Evolutionary conservation across 2,888 invertebrate species (phyloP), one percentile per base, ranked within the genome.

Genomic region (Cephalotes varians): DNA sequence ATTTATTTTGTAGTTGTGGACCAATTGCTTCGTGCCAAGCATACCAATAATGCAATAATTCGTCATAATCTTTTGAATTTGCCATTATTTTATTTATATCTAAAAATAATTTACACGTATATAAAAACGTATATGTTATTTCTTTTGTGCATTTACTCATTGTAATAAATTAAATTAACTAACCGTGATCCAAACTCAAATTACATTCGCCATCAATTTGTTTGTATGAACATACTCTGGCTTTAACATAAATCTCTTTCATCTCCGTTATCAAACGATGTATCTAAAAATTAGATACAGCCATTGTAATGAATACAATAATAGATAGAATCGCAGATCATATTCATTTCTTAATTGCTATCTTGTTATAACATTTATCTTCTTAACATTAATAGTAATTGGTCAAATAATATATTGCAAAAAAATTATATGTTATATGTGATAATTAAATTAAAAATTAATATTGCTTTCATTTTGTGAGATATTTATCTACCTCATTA

Each of bases 1-100:
- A 98, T 85, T 97, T 95, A 82, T 97, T 96, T 93, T 96, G 96
- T 94, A 98, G 95, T 34, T 96, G 96, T 0, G 97, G 97, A 0
- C 98, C 98, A 0, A 97, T 96, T 81, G 96, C 96, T 83, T 98
- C 97, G 86, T 98, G 95, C 96, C 98, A 98, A 79, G 97, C 96
- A 90, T 95, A 96, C 98, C 98, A 98, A 0, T 97, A 96, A 89
- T 97, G 96, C 25, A 96, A 91, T 64, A 98, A 94, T 91, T 98
- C 97, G 31, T 96, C 96, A 87, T 97, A 97, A 88, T 98, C 96
- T 85, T 97, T 95, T 0, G 97, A 97, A 92, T 96, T 96, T 0
- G 96, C 96, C 95, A 98, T 95, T 51, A 97, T 96, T 83, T 94
- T 92, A n/a, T 92, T 94, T 9, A 96, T 88, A 86, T 95, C 96